These are phyloP conservation scores for Ommatoiulus sabulosus DNA, from an alignment of 2,888 invertebrate genomes.

Conservation along the genomic window DNA sequence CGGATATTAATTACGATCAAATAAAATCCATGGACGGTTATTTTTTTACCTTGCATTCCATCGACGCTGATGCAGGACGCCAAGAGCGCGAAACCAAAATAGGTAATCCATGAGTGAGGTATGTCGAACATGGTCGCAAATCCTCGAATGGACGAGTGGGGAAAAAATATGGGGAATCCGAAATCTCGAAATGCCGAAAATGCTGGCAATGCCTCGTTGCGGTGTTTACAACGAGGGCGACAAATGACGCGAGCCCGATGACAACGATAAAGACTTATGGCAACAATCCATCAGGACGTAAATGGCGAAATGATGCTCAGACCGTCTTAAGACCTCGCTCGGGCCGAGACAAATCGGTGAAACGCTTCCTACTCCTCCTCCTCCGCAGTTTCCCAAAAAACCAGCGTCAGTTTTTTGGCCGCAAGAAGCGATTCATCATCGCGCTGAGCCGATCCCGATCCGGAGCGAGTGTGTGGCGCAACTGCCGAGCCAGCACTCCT, in stretches of 20 bases:
- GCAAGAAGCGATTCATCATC: conserved; percentile 9
- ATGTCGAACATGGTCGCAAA: background rate
- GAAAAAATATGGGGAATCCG: background rate
- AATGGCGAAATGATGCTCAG: background rate
- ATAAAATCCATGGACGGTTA: background rate
- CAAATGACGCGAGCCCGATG: background rate
- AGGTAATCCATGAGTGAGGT: background rate
- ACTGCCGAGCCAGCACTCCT: conserved; percentile 29
- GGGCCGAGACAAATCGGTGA: background rate
- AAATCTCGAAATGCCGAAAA: background rate
- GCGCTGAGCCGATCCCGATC: background rate
- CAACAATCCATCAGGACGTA: conserved; percentile 14
- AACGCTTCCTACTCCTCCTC: background rate
- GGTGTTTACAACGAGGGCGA: background rate
- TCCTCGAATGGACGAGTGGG: background rate
- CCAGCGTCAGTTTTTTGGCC: background rate
- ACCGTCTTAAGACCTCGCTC: background rate
- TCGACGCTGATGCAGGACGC: background rate
- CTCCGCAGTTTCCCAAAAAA: background rate
- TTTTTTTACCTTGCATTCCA: conserved; percentile 48
- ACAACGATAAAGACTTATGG: background rate
- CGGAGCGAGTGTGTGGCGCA: background rate
- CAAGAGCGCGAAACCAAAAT: background rate
- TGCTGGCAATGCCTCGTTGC: background rate
- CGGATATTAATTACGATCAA: background rate